Conservation (phyloP, 2,888 invertebrate species). For the Drosophila neutralis region DNA sequence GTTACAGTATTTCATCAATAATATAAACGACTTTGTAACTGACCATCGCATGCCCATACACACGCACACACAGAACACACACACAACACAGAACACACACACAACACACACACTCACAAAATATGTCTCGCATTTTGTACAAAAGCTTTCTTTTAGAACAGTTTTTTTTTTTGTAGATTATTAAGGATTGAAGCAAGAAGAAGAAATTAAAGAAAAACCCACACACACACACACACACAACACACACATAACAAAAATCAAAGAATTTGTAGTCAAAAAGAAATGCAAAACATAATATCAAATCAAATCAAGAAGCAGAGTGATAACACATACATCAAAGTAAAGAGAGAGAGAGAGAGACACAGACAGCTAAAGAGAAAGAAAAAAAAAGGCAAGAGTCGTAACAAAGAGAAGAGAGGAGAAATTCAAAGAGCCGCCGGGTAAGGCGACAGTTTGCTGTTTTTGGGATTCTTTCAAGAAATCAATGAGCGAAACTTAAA, state of each 20-base stretch:
- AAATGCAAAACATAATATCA: constrained; percentile 30
- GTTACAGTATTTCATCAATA: constrained; percentile 9
- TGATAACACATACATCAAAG: constrained; percentile 12
- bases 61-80: background rate
- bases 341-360: background rate
- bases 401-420: background rate
- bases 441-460: background rate
- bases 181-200: constrained; percentile 8
- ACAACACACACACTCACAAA: background rate
- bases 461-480: background rate
- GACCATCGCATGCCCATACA: background rate
- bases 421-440: background rate
- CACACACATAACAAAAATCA: constrained; percentile 54
- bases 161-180: constrained; percentile 22
- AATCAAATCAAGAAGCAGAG: constrained; percentile 32
- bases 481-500: background rate
- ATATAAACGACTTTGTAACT: constrained; percentile 23
- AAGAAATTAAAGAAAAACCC: constrained; percentile 1
- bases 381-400: background rate
- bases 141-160: constrained; percentile 44
- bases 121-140: constrained; percentile 58
- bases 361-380: constrained; percentile 3
- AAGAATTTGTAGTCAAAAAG: constrained; percentile 73
- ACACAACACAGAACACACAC: too few species aligned
- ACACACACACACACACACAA: constrained; percentile 5